phyloP scores from a whole-genome alignment of 2,797 vertebrate genomes.

The Enteromius treurensis region DNA sequence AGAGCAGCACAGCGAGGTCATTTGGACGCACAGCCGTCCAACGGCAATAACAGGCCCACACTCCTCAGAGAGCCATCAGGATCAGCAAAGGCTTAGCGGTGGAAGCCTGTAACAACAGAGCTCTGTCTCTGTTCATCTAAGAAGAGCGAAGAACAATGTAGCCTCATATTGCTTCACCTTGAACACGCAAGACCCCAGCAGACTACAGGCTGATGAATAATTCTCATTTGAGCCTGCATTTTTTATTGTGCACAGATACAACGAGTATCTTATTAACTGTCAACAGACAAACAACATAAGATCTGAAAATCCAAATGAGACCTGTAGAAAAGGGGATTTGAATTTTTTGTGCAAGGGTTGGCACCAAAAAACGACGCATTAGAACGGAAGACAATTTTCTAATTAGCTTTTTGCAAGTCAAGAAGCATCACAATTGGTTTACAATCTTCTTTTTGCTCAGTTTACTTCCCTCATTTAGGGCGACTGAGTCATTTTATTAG shows the following conservation, averaged over 20 bases:
- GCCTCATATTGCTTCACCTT: conserved; percentile 62
- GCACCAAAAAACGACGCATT: conserved; percentile 68
- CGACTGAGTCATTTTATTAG: conserved; percentile 77
- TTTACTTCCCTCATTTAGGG: conserved; percentile 75
- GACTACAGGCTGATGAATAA: conserved; percentile 75
- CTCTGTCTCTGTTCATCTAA: conserved; percentile 71
- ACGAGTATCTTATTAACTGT: conserved; percentile 12
- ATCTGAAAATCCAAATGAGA: conserved; percentile 18
- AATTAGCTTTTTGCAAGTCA: conserved; percentile 72
- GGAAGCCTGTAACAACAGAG: conserved; percentile 68
- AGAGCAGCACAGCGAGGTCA: conserved; percentile 71
- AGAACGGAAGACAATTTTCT: conserved; percentile 72
- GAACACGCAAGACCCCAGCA: conserved; percentile 69
- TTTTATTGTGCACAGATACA: conserved; percentile 57
- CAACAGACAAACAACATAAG: conserved; percentile 33
- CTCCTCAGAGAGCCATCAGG: conserved; percentile 76
- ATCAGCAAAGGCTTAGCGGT: conserved; percentile 78
- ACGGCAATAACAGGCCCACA: conserved; percentile 72
- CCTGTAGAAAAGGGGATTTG: conserved; percentile 33
- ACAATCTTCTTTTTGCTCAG: conserved; percentile 74
- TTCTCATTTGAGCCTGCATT: conserved; percentile 63
- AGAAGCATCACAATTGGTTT: conserved; percentile 74
- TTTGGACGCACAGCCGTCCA: conserved; percentile 70
- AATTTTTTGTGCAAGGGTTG: conserved; percentile 55
- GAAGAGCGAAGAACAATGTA: conserved; percentile 64